Conservation (phyloP, 2,113 vertebrate species). For the Pluvianellus socialis region DNA sequence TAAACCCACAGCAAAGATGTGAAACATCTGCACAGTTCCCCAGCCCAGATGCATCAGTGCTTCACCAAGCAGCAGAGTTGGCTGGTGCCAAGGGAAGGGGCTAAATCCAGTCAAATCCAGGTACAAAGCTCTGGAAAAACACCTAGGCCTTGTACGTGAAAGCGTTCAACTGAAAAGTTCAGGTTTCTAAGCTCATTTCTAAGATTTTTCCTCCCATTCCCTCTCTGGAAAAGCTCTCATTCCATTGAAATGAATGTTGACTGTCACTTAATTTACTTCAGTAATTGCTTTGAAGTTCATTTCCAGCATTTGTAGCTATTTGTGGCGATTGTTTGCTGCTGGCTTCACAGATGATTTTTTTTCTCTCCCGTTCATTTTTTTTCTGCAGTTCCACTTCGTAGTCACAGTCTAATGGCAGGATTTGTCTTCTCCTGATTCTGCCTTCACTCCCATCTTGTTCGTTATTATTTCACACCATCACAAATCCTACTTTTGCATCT, state of each 20-base stretch:
- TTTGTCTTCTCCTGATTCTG: neutral
- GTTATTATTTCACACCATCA: neutral
- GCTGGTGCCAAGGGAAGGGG: neutral
- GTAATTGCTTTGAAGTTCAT: neutral
- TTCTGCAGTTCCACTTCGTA: neutral
- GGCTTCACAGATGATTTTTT: neutral
- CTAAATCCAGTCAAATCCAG: neutral
- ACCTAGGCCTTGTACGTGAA: neutral
- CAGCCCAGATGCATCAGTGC: neutral
- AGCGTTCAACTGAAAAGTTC: neutral
- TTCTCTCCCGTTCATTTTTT: neutral
- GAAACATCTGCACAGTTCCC: neutral
- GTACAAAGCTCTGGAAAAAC: neutral
- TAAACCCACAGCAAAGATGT: neutral
- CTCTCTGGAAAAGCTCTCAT: neutral
- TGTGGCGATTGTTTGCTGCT: neutral
- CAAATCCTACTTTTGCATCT: neutral
- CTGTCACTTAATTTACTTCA: slow-evolving; percentile 40
- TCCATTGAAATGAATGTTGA: neutral
- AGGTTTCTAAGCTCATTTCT: neutral
- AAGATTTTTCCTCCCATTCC: neutral
- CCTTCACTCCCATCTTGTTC: neutral
- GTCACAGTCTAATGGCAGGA: neutral
- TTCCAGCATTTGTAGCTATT: slow-evolving; percentile 1
- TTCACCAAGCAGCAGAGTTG: neutral